Conservation (phyloP, 2,888 invertebrate genomes). For the Sesia bembeciformis region DNA sequence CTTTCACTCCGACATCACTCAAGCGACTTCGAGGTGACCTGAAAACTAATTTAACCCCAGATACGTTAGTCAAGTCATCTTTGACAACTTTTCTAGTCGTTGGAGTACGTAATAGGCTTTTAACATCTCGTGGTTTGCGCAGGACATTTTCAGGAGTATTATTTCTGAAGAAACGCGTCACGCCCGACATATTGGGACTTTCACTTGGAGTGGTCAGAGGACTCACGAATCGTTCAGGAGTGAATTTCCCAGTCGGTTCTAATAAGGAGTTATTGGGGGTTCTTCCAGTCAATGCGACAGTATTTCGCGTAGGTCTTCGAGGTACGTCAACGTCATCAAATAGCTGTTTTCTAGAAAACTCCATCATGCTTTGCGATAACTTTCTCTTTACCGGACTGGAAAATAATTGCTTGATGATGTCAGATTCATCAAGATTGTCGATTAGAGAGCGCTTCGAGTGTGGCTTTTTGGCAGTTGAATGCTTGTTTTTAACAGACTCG, state of each 20-base stretch:
- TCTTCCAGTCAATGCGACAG: constrained; percentile 20
- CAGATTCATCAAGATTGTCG: constrained; percentile 54
- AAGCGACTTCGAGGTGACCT: constrained; percentile 43
- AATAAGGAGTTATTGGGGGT: constrained; percentile 22
- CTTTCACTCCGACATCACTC: constrained; percentile 45
- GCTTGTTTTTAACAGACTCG: constrained; percentile 58
- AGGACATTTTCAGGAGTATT: constrained; percentile 37
- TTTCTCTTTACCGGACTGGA: constrained; percentile 65
- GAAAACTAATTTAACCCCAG: constrained; percentile 50
- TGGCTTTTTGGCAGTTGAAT: constrained; percentile 65
- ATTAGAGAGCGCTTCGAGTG: constrained; percentile 59
- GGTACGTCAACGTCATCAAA: constrained; percentile 35
- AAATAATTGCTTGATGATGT: constrained; percentile 57
- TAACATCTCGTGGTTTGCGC: constrained; percentile 32
- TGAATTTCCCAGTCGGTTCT: constrained; percentile 24
- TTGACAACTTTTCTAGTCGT: constrained; percentile 30
- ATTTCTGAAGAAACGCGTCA: constrained; percentile 34
- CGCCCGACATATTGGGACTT: constrained; percentile 32
- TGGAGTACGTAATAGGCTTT: constrained; percentile 29
- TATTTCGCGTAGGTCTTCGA: constrained; percentile 23
- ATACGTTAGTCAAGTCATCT: constrained; percentile 51
- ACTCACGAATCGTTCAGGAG: constrained; percentile 49
- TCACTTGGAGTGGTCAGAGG: constrained; percentile 35
- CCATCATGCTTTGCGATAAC: constrained; percentile 63
- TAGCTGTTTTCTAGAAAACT: constrained; percentile 41